phyloP scores from a whole-genome alignment of 2,113 vertebrate genomes.

The Silurus asotus region DNA sequence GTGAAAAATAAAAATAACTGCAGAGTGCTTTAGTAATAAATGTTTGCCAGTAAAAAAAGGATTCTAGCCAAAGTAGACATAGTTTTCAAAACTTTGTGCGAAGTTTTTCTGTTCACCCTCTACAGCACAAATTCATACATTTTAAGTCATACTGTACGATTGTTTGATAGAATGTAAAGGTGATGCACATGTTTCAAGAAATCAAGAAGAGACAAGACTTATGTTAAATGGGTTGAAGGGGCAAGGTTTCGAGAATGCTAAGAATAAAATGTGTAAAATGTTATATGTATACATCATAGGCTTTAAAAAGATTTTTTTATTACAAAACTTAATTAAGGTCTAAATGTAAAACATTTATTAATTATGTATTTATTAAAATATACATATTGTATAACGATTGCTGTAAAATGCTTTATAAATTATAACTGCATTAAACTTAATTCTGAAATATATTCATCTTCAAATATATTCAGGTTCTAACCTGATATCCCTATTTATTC shows the following conservation, averaged over 20 bases:
- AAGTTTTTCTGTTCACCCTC: neutral
- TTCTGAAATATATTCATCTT: neutral
- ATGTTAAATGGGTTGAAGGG: neutral
- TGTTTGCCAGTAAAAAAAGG: neutral
- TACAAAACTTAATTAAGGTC: neutral
- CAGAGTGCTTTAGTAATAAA: neutral
- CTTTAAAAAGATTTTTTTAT: no score
- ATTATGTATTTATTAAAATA: no score
- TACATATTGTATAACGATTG: no score
- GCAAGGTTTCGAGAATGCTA: neutral
- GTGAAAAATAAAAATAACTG: neutral
- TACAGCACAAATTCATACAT: neutral
- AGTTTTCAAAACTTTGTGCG: neutral
- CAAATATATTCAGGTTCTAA: neutral
- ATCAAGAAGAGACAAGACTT: neutral
- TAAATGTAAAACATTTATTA: neutral
- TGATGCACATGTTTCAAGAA: neutral
- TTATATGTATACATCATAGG: no score
- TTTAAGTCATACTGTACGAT: neutral
- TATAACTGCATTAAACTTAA: no score
- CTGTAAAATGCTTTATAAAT: no score
- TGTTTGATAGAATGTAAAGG: no score
- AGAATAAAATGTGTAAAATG: no score
- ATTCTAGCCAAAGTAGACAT: neutral
- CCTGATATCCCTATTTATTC: neutral